A percentile compares a stretch with the other conserved stretches of the same genome.
phyloP scores from a whole-genome alignment of 1,140 invertebrate genomes.

The Lepidurus couesii region DNA sequence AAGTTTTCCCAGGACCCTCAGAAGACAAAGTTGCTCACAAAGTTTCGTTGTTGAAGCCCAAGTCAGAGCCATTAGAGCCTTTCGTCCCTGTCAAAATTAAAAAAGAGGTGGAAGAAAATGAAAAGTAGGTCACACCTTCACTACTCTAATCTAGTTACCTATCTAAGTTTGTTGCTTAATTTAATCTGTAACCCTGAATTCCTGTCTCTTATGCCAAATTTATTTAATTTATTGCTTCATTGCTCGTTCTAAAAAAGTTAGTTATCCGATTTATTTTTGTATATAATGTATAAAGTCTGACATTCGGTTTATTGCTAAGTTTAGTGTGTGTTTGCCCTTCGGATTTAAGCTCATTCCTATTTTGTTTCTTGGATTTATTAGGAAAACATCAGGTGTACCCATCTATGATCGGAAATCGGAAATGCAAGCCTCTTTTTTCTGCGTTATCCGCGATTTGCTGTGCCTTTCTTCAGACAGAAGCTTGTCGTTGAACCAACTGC shows the following conservation, averaged over 20 bases:
- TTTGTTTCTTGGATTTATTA: background rate
- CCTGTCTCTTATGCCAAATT: background rate
- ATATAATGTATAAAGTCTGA: background rate
- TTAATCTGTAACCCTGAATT: background rate
- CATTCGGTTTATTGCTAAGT: too few relatives aligned
- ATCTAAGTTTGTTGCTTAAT: background rate
- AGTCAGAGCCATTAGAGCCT: constrained; percentile 9
- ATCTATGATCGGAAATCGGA: background rate
- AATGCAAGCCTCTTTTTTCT: constrained; percentile 4
- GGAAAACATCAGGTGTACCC: background rate
- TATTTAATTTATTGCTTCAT: constrained; percentile 5
- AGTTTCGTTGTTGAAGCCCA: constrained; percentile 14
- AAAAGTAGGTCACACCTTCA: background rate
- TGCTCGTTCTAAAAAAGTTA: background rate
- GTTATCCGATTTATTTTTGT: background rate
- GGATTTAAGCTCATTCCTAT: too few relatives aligned
- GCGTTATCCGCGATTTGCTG: constrained; percentile 64
- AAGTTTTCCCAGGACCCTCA: background rate
- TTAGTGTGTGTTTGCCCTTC: too few relatives aligned
- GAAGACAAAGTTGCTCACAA: background rate
- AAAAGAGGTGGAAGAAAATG: background rate
- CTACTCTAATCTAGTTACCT: background rate
- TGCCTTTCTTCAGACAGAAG: constrained; percentile 74
- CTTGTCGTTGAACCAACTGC: constrained; percentile 64
- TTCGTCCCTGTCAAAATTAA: background rate